Evolutionary conservation across 1,140 invertebrate genomes (phyloP), one percentile per base, ranked within the genome.

Genomic region (Drosophila pallidifrons): DNA sequence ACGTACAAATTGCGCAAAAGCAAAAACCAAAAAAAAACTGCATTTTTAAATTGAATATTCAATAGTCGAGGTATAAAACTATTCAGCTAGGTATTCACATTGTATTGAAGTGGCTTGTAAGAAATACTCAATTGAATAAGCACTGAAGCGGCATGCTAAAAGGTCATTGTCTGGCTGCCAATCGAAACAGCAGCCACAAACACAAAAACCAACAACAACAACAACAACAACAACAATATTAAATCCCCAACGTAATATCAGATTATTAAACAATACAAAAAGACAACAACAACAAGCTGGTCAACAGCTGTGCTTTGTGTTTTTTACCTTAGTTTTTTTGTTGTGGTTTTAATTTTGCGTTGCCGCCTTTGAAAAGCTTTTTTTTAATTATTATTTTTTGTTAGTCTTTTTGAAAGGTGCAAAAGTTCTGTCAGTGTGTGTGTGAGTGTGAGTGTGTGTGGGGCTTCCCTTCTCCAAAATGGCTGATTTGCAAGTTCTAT

Each of bases 1-100:
- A 77, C 76, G 65, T 88, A 80, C 82, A 87, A 87, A 87, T 86
- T 86, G 83, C 80, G 77, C 87, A 87, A 82, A 86, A 76, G 3
- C 20, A 25, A 4, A 20, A 3, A 20, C 3, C 2, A 20, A 25
- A 25, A 25, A 25, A 25, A 25, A 25, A 25, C 20, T 86, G 82
- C 82, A 86, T 82, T 86, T 25, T 78, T 51, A 70, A 88, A 88
- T 87, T 81, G 79, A 86, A 87, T 79, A 82, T 38, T 38, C 35
- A 38, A 10, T 38, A 43, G 11, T 15, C 28, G 43, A 30, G 30
- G 20, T 28, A 46, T 10, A 61, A 25, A 46, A 59, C 35, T 49
- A 46, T 61, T 20, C 45, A 16, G 47, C 25, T 16, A 47, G 13
- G 52, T 54, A 54, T 54, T 55, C 52, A 54, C 15, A 54, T 32